Percentiles rank a stretch among this genome's conserved stretches.
phyloP scores from a whole-genome alignment of 2,797 vertebrate species.

The Eptatretus atami region DNA sequence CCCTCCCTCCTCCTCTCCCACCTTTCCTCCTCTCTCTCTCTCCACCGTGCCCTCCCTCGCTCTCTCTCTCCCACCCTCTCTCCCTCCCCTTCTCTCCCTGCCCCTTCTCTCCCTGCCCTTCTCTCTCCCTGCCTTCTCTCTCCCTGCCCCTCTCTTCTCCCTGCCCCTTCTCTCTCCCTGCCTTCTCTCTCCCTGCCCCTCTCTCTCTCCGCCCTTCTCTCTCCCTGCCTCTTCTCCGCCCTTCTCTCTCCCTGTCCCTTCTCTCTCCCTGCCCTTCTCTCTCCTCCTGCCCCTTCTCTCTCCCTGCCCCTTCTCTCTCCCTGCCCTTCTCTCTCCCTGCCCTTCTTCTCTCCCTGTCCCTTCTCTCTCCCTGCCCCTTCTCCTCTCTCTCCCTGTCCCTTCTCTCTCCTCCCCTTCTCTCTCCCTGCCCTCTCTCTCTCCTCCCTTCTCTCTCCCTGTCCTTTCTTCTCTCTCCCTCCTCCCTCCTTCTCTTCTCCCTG shows the following conservation, averaged over 20 bases:
- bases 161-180: neutral
- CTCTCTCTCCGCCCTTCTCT: neutral
- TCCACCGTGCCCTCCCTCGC: neutral
- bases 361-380: slow-evolving; percentile 27
- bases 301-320: no score
- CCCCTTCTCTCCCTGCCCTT: neutral
- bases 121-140: neutral
- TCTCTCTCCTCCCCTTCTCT: neutral
- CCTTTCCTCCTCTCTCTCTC: neutral
- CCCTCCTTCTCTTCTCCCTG: neutral
- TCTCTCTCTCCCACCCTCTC: neutral
- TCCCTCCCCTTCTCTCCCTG: neutral
- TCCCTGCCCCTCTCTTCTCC: neutral
- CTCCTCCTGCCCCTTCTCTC: neutral
- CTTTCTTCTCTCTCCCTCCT: neutral
- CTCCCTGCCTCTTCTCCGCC: no score
- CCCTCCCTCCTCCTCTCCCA: neutral
- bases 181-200: neutral
- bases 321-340: neutral
- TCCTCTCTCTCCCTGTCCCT: no score
- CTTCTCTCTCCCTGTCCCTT: neutral
- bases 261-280: neutral
- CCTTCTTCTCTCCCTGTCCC: neutral
- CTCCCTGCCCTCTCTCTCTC: neutral
- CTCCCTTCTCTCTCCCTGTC: neutral